Evolutionary conservation across 2,113 vertebrate genomes (phyloP).

Genomic region (Fregetta grallaria): DNA sequence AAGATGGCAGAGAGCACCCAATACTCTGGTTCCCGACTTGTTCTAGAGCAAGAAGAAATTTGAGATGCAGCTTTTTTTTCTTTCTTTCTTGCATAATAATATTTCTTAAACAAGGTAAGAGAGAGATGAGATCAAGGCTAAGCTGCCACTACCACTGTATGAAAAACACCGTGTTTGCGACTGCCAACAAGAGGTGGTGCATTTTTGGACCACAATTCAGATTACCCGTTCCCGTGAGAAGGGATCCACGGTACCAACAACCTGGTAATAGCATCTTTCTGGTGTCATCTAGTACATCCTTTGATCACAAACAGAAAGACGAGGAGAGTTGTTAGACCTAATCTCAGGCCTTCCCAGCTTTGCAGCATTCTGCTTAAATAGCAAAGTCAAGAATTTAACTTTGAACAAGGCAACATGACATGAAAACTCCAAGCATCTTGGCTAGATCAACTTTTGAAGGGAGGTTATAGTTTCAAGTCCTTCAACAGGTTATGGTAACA

Average conservation of each 20-base stretch:
- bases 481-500: not conserved
- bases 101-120: not conserved
- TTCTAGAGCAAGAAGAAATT: conserved; percentile 25
- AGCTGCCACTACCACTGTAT: not conserved
- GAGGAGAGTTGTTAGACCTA: not conserved
- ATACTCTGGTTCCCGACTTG: not conserved
- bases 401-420: not conserved
- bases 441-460: not conserved
- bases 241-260: not conserved
- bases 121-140: not conserved
- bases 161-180: not conserved
- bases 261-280: not conserved
- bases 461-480: not conserved
- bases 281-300: not conserved
- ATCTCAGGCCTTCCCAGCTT: not conserved
- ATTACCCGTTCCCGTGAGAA: not conserved
- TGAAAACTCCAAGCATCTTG: not conserved
- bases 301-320: not conserved
- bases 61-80: not conserved
- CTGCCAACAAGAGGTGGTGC: not conserved
- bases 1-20: conserved; percentile 1
- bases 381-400: not conserved
- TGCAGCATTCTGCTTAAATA: not conserved
- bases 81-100: not conserved
- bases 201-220: not conserved